These are phyloP conservation scores for Sminthurinus aureus DNA, from an alignment of 2,888 invertebrate species.

Conservation along the genomic window DNA sequence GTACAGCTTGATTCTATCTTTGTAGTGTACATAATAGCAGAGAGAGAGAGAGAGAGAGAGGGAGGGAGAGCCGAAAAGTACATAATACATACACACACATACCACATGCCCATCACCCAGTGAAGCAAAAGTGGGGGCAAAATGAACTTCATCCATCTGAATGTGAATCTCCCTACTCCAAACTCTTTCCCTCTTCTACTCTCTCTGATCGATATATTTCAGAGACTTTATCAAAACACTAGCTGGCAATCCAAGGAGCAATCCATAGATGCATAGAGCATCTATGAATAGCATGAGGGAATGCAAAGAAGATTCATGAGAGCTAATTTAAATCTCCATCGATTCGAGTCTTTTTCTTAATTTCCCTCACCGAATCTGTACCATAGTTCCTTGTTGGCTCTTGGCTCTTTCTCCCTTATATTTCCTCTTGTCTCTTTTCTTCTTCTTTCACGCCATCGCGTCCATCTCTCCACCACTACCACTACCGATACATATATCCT, in stretches of 20 bases:
- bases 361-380: slow-evolving; percentile 47
- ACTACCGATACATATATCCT: slow-evolving; percentile 8
- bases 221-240: slow-evolving; percentile 50
- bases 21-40: too few species aligned
- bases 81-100: neutral
- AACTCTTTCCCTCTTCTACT: neutral
- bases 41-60: slow-evolving; percentile 9
- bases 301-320: slow-evolving; percentile 51
- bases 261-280: too few species aligned
- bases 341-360: slow-evolving; percentile 52
- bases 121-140: slow-evolving; percentile 28
- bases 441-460: neutral
- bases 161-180: slow-evolving; percentile 15
- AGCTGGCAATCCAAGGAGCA: slow-evolving; percentile 44
- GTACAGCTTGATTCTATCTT: too few species aligned
- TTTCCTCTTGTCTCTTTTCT: too few species aligned
- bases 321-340: slow-evolving; percentile 55
- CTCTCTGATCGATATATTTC: slow-evolving; percentile 47
- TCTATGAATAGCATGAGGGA: slow-evolving; percentile 51
- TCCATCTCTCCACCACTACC: slow-evolving; percentile 9
- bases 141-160: slow-evolving; percentile 34
- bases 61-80: neutral
- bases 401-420: slow-evolving; percentile 16
- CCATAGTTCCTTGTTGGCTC: too few species aligned
- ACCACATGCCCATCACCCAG: neutral